Base-by-base conservation (phyloP, 2,797 vertebrate genomes). In the Triplophysa bombifrons region DNA sequence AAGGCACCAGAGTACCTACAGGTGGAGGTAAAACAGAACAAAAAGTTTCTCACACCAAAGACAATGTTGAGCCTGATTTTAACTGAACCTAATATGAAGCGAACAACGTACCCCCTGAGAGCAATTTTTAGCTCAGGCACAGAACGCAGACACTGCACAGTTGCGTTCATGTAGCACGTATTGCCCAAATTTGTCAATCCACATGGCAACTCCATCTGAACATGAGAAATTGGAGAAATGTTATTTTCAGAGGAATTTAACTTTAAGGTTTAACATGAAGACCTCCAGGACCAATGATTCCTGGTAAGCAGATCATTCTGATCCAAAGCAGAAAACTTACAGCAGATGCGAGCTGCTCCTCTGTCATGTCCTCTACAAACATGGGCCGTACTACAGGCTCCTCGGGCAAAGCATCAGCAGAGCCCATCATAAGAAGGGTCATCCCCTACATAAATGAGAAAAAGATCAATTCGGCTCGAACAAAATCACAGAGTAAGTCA, bases 81-180 rank as follows among this genome's bases (percentile, higher is more conserved):
- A 48, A 27, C n/a, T 4, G 5, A 50, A 60, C 9, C 19, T 41
- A 6, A 22, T 41, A 64, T 27, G 10, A 51, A 63, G 20, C 22
- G 38, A 38, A 11, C 30, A 48, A 5, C 27, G 0, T 74, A 99
- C 98, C 95, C 96, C 91, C 94, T 96, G 85, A 99, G 96, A 67
- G 97, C 92, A 77, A 92, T 92, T 94, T 96, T 98, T 85, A 99
- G 95, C 93, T 99, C 98, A 80, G 98, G 98, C 88, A 99, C 98
- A 11, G 97, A 99, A 85, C 97, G 98, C 89, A 99, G 96, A 91
- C 98, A 99, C 86, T 99, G 98, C 91, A 99, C 98, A 0, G 98
- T 99, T 85, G 98, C 98, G 50, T 99, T 99, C 97, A 99, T 98
- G 88, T 99, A 99, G 90, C 98, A 99, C 69, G 98, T 99, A 92